A percentile compares a stretch with the other conserved stretches of the same genome.
phyloP scores from a whole-genome alignment of 1,140 invertebrate species.

The Mya arenaria region DNA sequence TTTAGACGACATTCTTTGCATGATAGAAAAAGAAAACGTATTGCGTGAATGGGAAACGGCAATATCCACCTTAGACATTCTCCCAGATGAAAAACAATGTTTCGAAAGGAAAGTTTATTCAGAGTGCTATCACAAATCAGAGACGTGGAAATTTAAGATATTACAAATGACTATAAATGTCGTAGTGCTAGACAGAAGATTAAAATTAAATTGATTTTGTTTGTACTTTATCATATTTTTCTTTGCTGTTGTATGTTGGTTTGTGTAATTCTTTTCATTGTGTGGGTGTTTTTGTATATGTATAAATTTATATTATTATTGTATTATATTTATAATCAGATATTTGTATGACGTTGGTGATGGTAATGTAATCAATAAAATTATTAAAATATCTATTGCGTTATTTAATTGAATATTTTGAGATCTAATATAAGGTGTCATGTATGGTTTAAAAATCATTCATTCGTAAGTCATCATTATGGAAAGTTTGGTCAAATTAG shows the following conservation, averaged over 20 bases:
- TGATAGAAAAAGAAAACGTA: neutral
- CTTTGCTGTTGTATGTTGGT: no score
- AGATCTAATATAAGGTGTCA: no score
- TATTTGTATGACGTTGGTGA: neutral
- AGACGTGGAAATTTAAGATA: constrained; percentile 8
- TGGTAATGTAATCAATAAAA: neutral
- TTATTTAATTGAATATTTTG: no score
- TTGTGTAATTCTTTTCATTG: no score
- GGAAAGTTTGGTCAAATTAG: constrained; percentile 1
- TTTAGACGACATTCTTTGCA: neutral
- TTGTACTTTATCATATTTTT: no score
- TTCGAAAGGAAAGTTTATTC: constrained; percentile 28
- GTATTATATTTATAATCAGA: neutral
- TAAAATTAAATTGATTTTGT: neutral
- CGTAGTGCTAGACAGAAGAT: neutral
- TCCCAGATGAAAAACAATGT: neutral
- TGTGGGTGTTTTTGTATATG: neutral
- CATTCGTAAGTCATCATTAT: neutral
- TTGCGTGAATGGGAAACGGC: neutral
- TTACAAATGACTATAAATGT: neutral
- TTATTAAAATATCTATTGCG: neutral
- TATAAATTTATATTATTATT: neutral
- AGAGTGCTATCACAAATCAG: neutral
- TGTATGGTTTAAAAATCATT: no score
- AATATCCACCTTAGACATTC: neutral